Base-by-base conservation (phyloP, 2,113 vertebrate genomes). In the Donacobius atricapilla region DNA sequence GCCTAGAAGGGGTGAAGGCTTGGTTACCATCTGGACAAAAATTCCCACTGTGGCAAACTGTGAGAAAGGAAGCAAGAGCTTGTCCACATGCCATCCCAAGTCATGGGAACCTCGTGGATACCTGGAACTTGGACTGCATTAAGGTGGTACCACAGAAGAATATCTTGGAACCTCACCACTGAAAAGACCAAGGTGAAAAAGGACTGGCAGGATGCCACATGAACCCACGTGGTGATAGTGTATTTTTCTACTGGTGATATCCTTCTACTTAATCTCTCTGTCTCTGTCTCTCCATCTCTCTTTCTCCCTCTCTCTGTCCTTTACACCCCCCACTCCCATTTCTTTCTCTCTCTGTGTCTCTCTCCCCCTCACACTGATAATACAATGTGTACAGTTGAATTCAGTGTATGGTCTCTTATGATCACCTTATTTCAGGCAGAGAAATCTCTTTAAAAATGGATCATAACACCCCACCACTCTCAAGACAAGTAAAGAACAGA, bases 91-190 rank as follows among this genome's bases (percentile, higher is more conserved):
- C 13, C 37, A 50, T 9, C 21, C 25, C 31, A 58, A n/a, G 9
- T 31, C 21, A 58, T 0, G 9, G 19, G 12, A 75, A 56, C 9
- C 35, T 57, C 0, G 0, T 31, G 60, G 16, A 42, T 7, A 18
- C 25, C 31, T 50, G 44, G 9, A 76, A 25, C 13, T 37, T 44
- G 44, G 11, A 30, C 35, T 17, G 2, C 25, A 35, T 22, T 30
- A 65, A 50, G 13, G 15, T 19, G 24, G 48, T n/a, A 30, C 10
- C 28, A 23, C 30, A 19, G 35, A 17, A 35, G 7, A 56, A 57
- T 35, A 1, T 35, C 25, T 42, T 85, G 31, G 35, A 8, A 50
- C 31, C 4, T 10, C 7, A 21, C 12, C 24, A 56, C 28, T 24
- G 24, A 40, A 24, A 28, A n/a, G 24, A 24, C 0, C 20, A 30